Base-by-base conservation (phyloP, 2,113 vertebrate species). In the Toxotes chatareus region DNA sequence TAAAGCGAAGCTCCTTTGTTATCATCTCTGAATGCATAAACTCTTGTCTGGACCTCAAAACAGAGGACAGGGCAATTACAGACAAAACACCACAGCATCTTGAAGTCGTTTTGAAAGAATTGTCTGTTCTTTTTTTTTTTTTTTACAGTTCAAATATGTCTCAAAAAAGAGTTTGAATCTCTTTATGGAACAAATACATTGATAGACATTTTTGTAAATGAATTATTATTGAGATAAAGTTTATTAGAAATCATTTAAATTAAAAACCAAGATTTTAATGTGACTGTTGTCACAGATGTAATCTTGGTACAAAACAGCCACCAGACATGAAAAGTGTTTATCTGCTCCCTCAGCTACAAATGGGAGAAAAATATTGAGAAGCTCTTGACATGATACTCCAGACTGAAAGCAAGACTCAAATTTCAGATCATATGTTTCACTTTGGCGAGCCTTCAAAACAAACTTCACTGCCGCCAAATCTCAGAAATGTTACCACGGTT, bases 1-100 rank as follows among this genome's bases (percentile, higher is more conserved):
- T 91, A 87, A 87, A 94, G 93, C 90, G 36, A 86, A 86, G 83
- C 79, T 80, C 72, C 86, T 92, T 92, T 91, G 86, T 92, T 91
- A 80, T 73, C 17, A 44, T 83, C 75, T 80, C 56, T 77, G 92
- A 91, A 92, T 93, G 86, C 73, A 85, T 86, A 90, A 93, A 91
- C 68, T 88, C 65, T 88, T 74, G 82, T 89, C 87, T 92, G 88
- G 86, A 88, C 86, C 73, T 84, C 82, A 86, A 85, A 90, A 84
- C 73, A 82, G 73, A 89, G 84, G 85, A 89, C 85, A 19, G 84
- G 87, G 83, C 87, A 90, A 90, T 87, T 91, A 88, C 59, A 83
- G 60, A 38, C 79, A 84, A 88, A 84, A 76, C 51, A 72, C 40
- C 61, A 85, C 49, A 32, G 61, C 21, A 42, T 71, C n/a, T 31